These are phyloP conservation scores for Oostethus manadensis DNA, from an alignment of 2,113 vertebrate species.

Conservation along the genomic window DNA sequence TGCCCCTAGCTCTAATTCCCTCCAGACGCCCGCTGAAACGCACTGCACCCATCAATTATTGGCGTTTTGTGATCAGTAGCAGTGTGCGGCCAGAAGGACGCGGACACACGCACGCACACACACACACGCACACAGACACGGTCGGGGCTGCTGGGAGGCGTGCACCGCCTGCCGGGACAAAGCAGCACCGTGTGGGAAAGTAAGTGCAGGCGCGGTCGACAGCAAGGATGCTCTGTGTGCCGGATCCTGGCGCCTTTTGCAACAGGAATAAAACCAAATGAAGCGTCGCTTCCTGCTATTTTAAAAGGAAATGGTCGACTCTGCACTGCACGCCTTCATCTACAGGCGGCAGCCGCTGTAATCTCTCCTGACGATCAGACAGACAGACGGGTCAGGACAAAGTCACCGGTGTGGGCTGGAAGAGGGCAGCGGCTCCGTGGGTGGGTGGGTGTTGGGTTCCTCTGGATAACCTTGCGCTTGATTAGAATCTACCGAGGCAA, in stretches of 20 bases:
- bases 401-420: slow-evolving; percentile 52
- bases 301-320: background rate
- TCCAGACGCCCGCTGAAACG: slow-evolving; percentile 25
- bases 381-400: slow-evolving; percentile 61
- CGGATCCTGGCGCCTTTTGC: slow-evolving; percentile 18
- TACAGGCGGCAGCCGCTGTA: slow-evolving; percentile 16
- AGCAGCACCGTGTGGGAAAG: slow-evolving; percentile 47
- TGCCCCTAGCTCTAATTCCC: too few species aligned
- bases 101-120: background rate
- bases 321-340: slow-evolving; percentile 13
- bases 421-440: background rate
- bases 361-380: slow-evolving; percentile 19
- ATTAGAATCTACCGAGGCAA: slow-evolving; percentile 8
- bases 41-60: slow-evolving; percentile 35
- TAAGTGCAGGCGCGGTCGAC: slow-evolving; percentile 34
- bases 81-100: slow-evolving; percentile 25
- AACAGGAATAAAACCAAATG: slow-evolving; percentile 1
- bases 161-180: slow-evolving; percentile 46
- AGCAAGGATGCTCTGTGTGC: slow-evolving; percentile 9
- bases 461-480: slow-evolving; percentile 16
- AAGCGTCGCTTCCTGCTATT: background rate
- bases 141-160: slow-evolving; percentile 39
- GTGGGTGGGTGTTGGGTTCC: too few species aligned
- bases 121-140: slow-evolving; percentile 9
- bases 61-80: slow-evolving; percentile 36